Evolutionary conservation across 2,797 vertebrate genomes (phyloP).

Genomic region (Onychomys torridus): DNA sequence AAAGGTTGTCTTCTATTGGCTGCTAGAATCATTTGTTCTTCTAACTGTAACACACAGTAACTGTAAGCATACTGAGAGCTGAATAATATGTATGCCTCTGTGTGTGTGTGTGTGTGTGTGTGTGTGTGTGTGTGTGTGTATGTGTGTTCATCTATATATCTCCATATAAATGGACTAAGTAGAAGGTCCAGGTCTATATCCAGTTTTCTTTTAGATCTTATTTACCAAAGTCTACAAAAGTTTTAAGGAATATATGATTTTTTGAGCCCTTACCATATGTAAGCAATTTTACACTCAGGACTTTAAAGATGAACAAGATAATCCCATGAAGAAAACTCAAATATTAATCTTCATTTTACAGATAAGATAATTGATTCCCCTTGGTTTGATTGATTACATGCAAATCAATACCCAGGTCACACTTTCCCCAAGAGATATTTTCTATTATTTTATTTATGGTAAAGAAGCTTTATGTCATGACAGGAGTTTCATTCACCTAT

Average conservation of each 20-base stretch:
- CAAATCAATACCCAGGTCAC: conserved; percentile 55
- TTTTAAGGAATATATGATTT: not conserved
- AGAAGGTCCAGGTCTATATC: not conserved
- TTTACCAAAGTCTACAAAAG: not conserved
- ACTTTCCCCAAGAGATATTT: not conserved
- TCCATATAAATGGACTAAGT: not conserved
- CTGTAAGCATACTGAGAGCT: not conserved
- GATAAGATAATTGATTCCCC: conserved; percentile 57
- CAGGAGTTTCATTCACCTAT: not conserved
- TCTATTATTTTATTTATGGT: conserved; percentile 19
- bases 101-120: not conserved
- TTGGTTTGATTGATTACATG: conserved; percentile 70
- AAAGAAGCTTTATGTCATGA: conserved; percentile 27
- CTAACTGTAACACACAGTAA: not conserved
- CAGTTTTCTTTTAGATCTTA: not conserved
- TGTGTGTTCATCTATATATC: not conserved
- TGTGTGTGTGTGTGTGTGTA: not conserved
- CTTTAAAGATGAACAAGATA: conserved; percentile 29
- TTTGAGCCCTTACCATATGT: not conserved
- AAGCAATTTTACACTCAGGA: not conserved
- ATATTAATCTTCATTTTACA: conserved; percentile 64
- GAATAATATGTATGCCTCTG: not conserved
- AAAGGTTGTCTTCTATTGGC: not conserved
- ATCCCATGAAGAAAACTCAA: not conserved
- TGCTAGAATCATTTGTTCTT: not conserved